Base-by-base conservation (phyloP, 2,888 invertebrate species). In the Oxyteleia sp. region DNA sequence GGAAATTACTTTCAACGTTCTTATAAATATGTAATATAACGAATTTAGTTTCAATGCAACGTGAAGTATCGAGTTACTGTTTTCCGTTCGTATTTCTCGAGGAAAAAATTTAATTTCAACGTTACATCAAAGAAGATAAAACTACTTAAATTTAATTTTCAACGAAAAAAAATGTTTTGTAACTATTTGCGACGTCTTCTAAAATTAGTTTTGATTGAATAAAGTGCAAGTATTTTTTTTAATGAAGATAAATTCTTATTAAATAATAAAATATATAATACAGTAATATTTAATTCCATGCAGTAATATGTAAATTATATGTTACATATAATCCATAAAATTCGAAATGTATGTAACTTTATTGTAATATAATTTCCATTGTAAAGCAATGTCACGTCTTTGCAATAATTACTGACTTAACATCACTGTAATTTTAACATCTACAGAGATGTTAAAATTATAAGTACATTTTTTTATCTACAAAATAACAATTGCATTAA, bases 1-100 rank as follows among this genome's bases (percentile, higher is more conserved):
- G 38, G 26, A 47, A 80, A 82, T 76, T 72, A 57, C 84, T 82
- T 84, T 69, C 76, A 72, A 78, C 61, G 61, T 51, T 76, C 51
- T 78, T 78, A 68, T 63, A 69, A 78, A 61, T 78, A 61, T 69
- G 69, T 55, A 78, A 69, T 47, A 47, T 51, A 68, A 63, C 51
- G 69, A 51, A 63, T 53, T 63, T 63, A 69, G 59, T 43, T 41
- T 68, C 68, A 53, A 49, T 59, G 41, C 57, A 35, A 55, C 23
- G 10, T n/a, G 16, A 78, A 61, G 13, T 59, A 69, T 69, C 61
- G 4, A 4, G 16, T 72, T 26, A 43, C 66, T n/a, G 29, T 23
- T 38, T 38, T 38, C 38, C 38, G 38, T 38, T 38, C 38, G n/a
- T 13, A 38, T 38, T 38, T 38, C 13, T 2, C 38, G 38, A 29